Conservation (phyloP, 2,113 vertebrate species). For the Scartelaos histophorus region DNA sequence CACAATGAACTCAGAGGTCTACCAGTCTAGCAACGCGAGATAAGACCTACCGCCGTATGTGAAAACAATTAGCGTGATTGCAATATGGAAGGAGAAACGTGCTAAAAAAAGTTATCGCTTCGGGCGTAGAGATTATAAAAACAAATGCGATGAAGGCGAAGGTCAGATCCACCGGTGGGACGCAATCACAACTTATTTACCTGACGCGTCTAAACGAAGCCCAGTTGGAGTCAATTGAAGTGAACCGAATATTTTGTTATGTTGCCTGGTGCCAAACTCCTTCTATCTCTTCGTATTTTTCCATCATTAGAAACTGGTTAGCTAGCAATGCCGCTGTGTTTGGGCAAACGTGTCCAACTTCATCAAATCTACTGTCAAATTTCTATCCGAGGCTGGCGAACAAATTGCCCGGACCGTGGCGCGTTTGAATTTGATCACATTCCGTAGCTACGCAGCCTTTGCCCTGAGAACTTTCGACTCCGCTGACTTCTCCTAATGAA, state of each 20-base stretch:
- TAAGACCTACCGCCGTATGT: slow-evolving; percentile 45
- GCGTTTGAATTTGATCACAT: slow-evolving; percentile 71
- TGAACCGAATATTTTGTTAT: neutral
- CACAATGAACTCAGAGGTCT: slow-evolving; percentile 50
- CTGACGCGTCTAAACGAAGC: neutral
- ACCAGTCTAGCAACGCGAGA: slow-evolving; percentile 39
- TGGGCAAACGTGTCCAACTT: slow-evolving; percentile 70
- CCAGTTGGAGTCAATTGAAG: neutral
- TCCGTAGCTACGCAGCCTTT: slow-evolving; percentile 54
- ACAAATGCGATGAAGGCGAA: neutral
- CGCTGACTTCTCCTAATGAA: slow-evolving; percentile 59
- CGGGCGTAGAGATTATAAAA: slow-evolving; percentile 13
- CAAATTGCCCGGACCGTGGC: slow-evolving; percentile 59
- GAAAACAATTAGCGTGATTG: slow-evolving; percentile 64
- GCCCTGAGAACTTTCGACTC: slow-evolving; percentile 37
- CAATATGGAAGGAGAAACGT: slow-evolving; percentile 56
- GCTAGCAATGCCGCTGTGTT: slow-evolving; percentile 62
- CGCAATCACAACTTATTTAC: neutral
- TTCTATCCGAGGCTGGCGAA: slow-evolving; percentile 52
- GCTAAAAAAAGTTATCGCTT: slow-evolving; percentile 50
- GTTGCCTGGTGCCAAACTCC: neutral
- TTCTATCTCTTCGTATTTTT: slow-evolving; percentile 79
- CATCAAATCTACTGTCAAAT: slow-evolving; percentile 65
- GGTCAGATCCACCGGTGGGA: neutral
- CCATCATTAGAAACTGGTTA: slow-evolving; percentile 76